These are phyloP conservation scores for Limenitis camilla DNA, from an alignment of 2,888 invertebrate species.

Conservation along the genomic window DNA sequence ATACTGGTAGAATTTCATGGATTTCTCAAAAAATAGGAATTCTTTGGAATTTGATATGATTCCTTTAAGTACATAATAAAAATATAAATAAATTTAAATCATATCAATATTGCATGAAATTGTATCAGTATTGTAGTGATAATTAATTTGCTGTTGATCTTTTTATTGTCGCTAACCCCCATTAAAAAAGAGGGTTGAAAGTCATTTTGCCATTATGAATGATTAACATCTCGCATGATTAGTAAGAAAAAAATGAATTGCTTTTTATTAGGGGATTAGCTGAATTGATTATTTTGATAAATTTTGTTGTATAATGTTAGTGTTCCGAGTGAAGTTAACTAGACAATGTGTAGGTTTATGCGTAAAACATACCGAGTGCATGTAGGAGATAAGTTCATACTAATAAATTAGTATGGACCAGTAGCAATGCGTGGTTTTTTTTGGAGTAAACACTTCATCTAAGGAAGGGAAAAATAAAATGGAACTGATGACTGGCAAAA, in stretches of 20 bases:
- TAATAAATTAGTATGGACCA: too few species aligned
- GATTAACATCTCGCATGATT: too few species aligned
- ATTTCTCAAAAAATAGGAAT: background rate
- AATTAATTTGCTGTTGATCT: slow-evolving; percentile 39
- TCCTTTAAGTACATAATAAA: background rate
- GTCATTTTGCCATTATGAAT: too few species aligned
- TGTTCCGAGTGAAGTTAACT: slow-evolving; percentile 33
- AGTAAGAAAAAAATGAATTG: too few species aligned
- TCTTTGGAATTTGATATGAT: background rate
- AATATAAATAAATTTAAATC: background rate
- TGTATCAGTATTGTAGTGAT: slow-evolving; percentile 29
- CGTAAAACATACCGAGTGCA: slow-evolving; percentile 26
- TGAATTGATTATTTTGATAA: slow-evolving; percentile 12
- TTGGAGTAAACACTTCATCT: too few species aligned
- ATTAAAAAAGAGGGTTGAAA: too few species aligned
- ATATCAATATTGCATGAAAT: slow-evolving; percentile 23
- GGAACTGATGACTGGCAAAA: too few species aligned
- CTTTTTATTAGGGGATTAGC: slow-evolving; percentile 25
- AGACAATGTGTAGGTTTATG: slow-evolving; percentile 34
- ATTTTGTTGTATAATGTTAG: slow-evolving; percentile 29
- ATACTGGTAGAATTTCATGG: slow-evolving; percentile 42
- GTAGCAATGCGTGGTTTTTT: too few species aligned
- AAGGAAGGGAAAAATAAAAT: too few species aligned
- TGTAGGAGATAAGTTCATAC: too few species aligned
- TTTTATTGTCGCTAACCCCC: slow-evolving; percentile 31